Base-by-base conservation (phyloP, 2,113 vertebrate species). In the Pygoscelis adeliae region DNA sequence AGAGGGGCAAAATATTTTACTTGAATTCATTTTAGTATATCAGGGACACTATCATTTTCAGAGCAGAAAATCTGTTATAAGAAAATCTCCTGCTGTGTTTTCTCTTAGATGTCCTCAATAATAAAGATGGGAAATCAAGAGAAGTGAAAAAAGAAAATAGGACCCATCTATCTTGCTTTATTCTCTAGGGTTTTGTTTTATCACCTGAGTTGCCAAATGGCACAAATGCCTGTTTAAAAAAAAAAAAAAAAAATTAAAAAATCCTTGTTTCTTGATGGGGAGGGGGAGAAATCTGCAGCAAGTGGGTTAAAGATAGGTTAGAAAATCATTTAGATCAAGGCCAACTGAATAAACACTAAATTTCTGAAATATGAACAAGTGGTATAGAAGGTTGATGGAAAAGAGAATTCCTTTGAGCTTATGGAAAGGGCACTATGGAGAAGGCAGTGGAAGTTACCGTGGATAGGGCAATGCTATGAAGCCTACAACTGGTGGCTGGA, bases 61-160 rank as follows among this genome's bases (percentile, higher is more conserved):
- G 78, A 95, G 47, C 23, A 87, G 71, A 97, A 83, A 88, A 91
- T 85, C 34, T 81, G 34, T 67, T 93, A 50, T 52, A 86, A 87
- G 61, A 91, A 83, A 93, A 50, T 67, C 59, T 87, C 77, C 71
- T 95, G 84, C 83, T 95, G 65, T 84, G 69, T 93, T 96, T 95
- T 80, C 77, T 93, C 58, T 87, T 67, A 59, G 53, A 79, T 73
- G 53, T 65, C 55, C 76, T 91, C 87, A 94, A 90, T 96, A 94
- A 89, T 90, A 93, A 82, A 93, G 70, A 52, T 49, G n/a, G 21
- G 52, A 88, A 90, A 84, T 89, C 73, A 89, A 87, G 56, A 67
- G 38, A 94, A 84, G 47, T 50, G 59, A 49, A 59, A 69, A 78
- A 94, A 55, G 23, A 86, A 91, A 94, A 93, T 56, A 79, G 21